phyloP scores from a whole-genome alignment of 2,113 vertebrate genomes.

The Zingel zingel region DNA sequence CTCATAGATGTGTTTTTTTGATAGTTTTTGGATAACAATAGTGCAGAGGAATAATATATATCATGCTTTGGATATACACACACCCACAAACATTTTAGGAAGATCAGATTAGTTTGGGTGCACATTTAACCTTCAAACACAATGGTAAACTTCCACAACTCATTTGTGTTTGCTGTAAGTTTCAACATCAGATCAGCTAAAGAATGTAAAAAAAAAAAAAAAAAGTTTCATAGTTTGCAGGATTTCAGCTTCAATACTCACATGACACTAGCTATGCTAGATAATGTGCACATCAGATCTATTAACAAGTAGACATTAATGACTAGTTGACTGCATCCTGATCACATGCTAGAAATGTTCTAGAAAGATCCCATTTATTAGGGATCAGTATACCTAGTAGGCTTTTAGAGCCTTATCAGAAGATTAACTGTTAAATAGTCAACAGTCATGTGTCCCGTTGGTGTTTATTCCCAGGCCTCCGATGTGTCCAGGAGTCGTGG shows the following conservation, averaged over 20 bases:
- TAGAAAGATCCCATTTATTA: too few relatives aligned
- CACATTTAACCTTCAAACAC: not conserved
- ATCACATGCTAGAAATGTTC: not conserved
- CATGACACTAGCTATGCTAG: not conserved
- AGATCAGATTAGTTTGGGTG: not conserved
- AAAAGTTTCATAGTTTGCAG: not conserved
- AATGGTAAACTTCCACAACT: not conserved
- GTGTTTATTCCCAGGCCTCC: slow-evolving; percentile 87
- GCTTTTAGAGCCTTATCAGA: not conserved
- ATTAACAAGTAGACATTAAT: too few relatives aligned
- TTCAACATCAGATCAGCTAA: not conserved
- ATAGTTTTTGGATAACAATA: not conserved
- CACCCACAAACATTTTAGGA: not conserved
- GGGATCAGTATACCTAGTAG: too few relatives aligned
- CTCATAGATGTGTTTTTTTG: not conserved
- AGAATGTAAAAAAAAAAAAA: not conserved
- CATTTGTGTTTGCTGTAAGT: too few relatives aligned
- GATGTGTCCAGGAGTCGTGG: slow-evolving; percentile 96
- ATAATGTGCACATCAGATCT: too few relatives aligned
- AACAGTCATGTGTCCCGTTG: not conserved
- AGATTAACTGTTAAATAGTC: not conserved
- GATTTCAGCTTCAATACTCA: not conserved
- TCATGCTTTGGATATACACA: not conserved
- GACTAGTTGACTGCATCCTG: too few relatives aligned
- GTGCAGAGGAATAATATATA: not conserved